Evolutionary conservation across 1,140 invertebrate genomes (phyloP), one percentile per base, ranked within the genome.

Genomic region (Danaus melanippus): DNA sequence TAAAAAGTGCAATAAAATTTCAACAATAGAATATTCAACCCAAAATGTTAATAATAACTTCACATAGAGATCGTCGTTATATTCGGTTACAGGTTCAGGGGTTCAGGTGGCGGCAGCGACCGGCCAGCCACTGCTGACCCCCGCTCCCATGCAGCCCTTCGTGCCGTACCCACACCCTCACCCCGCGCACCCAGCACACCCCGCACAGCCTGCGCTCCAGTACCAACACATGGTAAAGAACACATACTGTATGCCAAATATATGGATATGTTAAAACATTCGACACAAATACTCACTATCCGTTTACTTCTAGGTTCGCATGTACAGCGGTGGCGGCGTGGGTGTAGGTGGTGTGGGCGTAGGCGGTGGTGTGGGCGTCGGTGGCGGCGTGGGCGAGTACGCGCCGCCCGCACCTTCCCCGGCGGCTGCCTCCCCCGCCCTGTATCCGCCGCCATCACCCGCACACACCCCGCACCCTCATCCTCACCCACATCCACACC

Each of bases 91-190:
- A 56, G 59, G 49, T 10, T 71, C 75, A 6, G 83, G 80, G 17
- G 76, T 87, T 62, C 79, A 81, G 55, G 86, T 87, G 58, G 89
- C 92, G 43, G 93, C 93, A 49, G 94, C 93, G 44, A 96, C 94
- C 42, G 95, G 95, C 1, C 94, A 95, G 74, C 95, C 95, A 6
- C 84, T 97, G 50, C 84, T 96, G 64, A 92, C 94, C 40, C 90
- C 94, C 9, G 92, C 91, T 6, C 93, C 90, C 9, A 73, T 92
- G 66, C 90, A 89, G 67, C 89, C 74, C 55, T 90, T 89, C 73
- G 86, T 91, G 69, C 88, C 87, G 8, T 90, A 92, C 76, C 89
- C 90, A 61, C 90, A 91, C 66, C 88, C 90, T 63, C 89, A 90
- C 74, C 76, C 90, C 90, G 78, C 65, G 21, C 81, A 74, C 49